Evolutionary conservation across 2,113 vertebrate genomes (phyloP).

Genomic region (Tachysurus vachellii): DNA sequence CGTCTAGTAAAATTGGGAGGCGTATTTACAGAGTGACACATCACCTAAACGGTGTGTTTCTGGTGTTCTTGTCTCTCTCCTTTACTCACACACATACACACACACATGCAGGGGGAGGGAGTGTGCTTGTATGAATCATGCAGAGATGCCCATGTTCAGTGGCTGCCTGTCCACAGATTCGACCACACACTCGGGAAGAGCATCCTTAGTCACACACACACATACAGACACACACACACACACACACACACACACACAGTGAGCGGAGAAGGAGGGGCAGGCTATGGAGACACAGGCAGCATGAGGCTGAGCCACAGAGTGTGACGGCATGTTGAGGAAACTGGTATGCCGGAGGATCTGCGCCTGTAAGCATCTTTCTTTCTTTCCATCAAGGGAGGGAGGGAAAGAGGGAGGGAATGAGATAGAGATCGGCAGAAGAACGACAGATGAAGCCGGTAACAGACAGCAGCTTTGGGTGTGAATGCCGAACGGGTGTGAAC

Average conservation of each 20-base stretch:
- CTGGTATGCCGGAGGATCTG: conserved; percentile 83
- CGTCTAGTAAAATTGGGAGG: conserved; percentile 33
- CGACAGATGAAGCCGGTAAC: neutral
- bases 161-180: neutral
- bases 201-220: conserved; percentile 18
- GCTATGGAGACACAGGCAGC: conserved; percentile 56
- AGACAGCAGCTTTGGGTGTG: neutral
- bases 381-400: conserved; percentile 43
- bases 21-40: conserved; percentile 22
- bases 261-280: conserved; percentile 34
- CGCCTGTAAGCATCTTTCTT: conserved; percentile 74
- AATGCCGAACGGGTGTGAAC: neutral
- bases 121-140: conserved; percentile 3
- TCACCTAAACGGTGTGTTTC: conserved; percentile 14
- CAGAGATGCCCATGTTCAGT: conserved; percentile 3
- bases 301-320: conserved; percentile 61
- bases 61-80: neutral
- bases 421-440: neutral
- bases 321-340: conserved; percentile 79
- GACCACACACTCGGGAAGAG: neutral
- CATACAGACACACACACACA: conserved; percentile 19
- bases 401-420: conserved; percentile 2
- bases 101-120: neutral
- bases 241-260: neutral
- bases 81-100: conserved; percentile 26